Percentiles rank a stretch among this genome's conserved stretches.
phyloP scores from a whole-genome alignment of 2,888 invertebrate species.

The Hydrotaea diabolus region DNA sequence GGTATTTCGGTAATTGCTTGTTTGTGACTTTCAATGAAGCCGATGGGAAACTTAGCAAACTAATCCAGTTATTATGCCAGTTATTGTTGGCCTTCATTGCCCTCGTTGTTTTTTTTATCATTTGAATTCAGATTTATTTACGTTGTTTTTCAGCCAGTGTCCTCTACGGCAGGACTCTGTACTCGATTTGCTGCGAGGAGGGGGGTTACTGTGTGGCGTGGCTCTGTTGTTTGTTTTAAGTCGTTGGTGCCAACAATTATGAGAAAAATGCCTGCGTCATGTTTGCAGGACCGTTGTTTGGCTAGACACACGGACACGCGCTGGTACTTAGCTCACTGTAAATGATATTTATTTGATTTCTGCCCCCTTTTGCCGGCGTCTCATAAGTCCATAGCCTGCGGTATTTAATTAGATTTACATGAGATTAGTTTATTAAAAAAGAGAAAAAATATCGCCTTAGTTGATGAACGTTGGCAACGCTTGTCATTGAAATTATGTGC shows the following conservation, averaged over 20 bases:
- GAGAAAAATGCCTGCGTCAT: slow-evolving; percentile 66
- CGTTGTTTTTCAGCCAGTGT: not conserved
- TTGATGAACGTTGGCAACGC: not conserved
- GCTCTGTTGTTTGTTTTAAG: slow-evolving; percentile 36
- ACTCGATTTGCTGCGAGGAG: not conserved
- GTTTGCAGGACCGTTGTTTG: slow-evolving; percentile 14
- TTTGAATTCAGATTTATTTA: slow-evolving; percentile 50
- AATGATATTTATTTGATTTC: slow-evolving; percentile 59
- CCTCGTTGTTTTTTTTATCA: slow-evolving; percentile 52
- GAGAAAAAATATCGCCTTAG: not conserved
- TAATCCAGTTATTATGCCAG: slow-evolving; percentile 60
- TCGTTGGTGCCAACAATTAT: slow-evolving; percentile 65
- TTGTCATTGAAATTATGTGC: not conserved
- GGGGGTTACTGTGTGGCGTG: slow-evolving; percentile 38
- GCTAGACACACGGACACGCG: slow-evolving; percentile 53
- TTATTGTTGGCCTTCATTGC: slow-evolving; percentile 36
- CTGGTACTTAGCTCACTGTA: slow-evolving; percentile 58
- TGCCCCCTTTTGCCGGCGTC: not conserved
- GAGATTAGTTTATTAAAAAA: slow-evolving; percentile 17
- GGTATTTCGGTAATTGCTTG: slow-evolving; percentile 77
- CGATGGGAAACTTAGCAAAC: slow-evolving; percentile 65
- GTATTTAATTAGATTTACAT: slow-evolving; percentile 64
- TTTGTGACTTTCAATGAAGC: slow-evolving; percentile 68
- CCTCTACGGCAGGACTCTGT: too few species aligned
- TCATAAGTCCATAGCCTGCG: slow-evolving; percentile 53